A percentile compares a stretch with the other conserved stretches of the same genome.
phyloP scores from a whole-genome alignment of 2,113 vertebrate genomes.

The Pheucticus melanocephalus region DNA sequence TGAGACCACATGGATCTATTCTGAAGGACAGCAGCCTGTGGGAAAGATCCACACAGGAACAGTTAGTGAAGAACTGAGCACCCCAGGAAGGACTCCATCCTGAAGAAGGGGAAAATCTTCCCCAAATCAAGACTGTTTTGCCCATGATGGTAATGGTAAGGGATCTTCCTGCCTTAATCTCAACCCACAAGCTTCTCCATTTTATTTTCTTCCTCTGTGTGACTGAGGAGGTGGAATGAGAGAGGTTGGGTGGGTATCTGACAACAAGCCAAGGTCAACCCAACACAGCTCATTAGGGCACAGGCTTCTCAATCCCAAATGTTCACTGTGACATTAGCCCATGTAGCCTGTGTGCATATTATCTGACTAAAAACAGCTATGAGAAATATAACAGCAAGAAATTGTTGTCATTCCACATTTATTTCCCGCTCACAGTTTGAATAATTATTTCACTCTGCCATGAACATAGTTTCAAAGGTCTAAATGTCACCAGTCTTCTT shows the following conservation, averaged over 20 bases:
- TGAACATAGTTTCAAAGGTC: not conserved
- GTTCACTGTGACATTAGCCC: not conserved
- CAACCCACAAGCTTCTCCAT: not conserved
- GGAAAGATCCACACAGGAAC: not conserved
- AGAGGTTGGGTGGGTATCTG: not conserved
- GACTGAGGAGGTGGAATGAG: not conserved
- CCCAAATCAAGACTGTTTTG: not conserved
- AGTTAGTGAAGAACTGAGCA: accelerated
- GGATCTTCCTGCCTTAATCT: not conserved
- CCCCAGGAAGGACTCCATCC: not conserved
- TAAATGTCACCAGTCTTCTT: not conserved
- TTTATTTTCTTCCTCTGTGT: not conserved
- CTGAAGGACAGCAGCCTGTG: not conserved
- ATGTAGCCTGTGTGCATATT: not conserved
- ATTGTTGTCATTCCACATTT: not conserved
- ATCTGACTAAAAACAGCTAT: not conserved
- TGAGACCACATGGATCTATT: not conserved
- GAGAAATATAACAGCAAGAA: not conserved
- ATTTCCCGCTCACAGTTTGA: not conserved
- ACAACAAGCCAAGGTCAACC: not conserved
- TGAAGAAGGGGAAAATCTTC: not conserved
- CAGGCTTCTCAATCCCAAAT: not conserved
- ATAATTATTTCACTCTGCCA: not conserved
- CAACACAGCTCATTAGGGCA: not conserved
- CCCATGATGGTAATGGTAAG: not conserved